phyloP scores from a whole-genome alignment of 2,113 vertebrate genomes.

The Lanius ludovicianus region DNA sequence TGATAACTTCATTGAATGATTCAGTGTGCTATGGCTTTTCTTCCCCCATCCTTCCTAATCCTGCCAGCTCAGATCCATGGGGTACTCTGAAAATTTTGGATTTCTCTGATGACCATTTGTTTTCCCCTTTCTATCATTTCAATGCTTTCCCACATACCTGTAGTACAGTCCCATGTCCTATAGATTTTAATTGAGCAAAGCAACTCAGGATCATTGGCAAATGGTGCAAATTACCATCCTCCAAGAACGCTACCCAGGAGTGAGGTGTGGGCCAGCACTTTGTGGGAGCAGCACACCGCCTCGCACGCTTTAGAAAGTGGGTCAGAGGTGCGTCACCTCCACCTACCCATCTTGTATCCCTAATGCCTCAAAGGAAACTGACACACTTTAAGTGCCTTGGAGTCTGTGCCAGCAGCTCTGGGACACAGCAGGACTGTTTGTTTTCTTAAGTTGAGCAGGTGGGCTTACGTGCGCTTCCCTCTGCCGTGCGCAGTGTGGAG shows the following conservation, averaged over 20 bases:
- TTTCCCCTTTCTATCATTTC: neutral
- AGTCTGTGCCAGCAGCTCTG: neutral
- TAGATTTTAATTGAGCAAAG: neutral
- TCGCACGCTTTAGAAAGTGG: neutral
- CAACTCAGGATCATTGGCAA: neutral
- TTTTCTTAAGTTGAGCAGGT: accelerated
- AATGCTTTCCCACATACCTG: neutral
- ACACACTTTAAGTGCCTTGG: neutral
- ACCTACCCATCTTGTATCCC: neutral
- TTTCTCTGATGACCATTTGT: neutral
- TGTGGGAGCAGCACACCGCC: neutral
- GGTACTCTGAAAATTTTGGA: neutral
- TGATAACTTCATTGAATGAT: neutral
- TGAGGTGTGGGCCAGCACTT: neutral
- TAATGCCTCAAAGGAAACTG: neutral
- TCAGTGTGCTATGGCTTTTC: neutral
- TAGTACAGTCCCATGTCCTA: neutral
- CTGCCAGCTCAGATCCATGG: neutral
- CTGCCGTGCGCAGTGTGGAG: accelerated
- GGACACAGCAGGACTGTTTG: accelerated
- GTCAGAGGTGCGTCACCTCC: neutral
- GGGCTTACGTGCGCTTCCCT: accelerated
- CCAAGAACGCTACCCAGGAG: neutral
- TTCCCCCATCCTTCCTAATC: neutral
- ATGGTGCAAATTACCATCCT: neutral